phyloP scores from a whole-genome alignment of 2,888 invertebrate species.

The Dorcus parallelipipedus region DNA sequence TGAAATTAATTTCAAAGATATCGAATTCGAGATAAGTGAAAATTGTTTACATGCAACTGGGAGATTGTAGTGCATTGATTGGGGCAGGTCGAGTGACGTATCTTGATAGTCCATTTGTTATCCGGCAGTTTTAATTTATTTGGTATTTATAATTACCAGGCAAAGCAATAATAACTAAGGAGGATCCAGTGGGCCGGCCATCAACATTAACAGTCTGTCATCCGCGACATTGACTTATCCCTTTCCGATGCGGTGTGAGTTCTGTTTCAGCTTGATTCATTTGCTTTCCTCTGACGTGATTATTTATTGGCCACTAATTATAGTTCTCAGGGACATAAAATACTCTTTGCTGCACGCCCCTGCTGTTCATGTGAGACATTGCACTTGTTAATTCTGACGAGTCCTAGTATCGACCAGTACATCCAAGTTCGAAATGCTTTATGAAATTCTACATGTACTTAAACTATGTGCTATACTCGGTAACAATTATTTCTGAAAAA shows the following conservation, averaged over 20 bases:
- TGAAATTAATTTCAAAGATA: too few relatives aligned
- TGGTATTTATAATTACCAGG: conserved; percentile 34
- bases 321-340: conserved; percentile 39
- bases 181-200: conserved; percentile 32
- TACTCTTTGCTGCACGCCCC: conserved; percentile 28
- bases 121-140: conserved; percentile 32
- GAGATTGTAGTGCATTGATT: conserved; percentile 11
- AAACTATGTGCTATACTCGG: too few relatives aligned
- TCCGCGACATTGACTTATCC: conserved; percentile 34
- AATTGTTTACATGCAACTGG: too few relatives aligned
- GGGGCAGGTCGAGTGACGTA: conserved; percentile 21
- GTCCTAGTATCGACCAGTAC: conserved; percentile 18
- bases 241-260: conserved; percentile 34
- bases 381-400: conserved; percentile 26
- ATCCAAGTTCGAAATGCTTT: conserved; percentile 8
- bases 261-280: conserved; percentile 33
- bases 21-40: too few relatives aligned
- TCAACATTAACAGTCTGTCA: conserved; percentile 36
- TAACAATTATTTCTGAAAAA: too few relatives aligned
- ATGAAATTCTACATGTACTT: too few relatives aligned
- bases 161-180: conserved; percentile 32
- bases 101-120: conserved; percentile 27
- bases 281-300: conserved; percentile 36
- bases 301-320: conserved; percentile 40
- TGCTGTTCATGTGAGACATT: conserved; percentile 11